Evolutionary conservation across 2,888 invertebrate genomes (phyloP).

Genomic region (Eristalis intricaria): DNA sequence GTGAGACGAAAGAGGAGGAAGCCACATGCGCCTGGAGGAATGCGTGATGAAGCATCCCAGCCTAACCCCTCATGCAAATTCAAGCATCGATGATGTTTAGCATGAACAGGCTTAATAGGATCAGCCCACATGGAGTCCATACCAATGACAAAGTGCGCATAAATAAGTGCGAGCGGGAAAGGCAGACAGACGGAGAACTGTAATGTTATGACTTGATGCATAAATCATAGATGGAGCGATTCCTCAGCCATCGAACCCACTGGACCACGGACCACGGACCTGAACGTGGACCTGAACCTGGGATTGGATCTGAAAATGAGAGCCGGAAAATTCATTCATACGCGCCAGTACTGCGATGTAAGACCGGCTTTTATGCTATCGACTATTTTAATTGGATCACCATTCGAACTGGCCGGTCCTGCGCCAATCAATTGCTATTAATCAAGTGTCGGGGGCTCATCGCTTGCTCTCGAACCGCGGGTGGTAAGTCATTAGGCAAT

Average conservation of each 20-base stretch:
- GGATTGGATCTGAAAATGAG: not conserved
- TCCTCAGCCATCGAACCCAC: constrained; percentile 21
- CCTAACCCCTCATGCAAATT: constrained; percentile 52
- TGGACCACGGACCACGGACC: no score
- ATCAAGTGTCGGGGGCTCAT: constrained; percentile 42
- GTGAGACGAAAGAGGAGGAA: not conserved
- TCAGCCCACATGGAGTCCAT: constrained; percentile 60
- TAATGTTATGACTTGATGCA: constrained; percentile 60
- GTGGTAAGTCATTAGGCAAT: constrained; percentile 25
- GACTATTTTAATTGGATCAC: constrained; percentile 61
- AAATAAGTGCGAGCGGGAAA: constrained; percentile 25
- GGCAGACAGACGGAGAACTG: constrained; percentile 17
- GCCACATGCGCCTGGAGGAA: constrained; percentile 47
- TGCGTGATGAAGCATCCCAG: constrained; percentile 49
- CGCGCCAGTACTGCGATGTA: constrained; percentile 3
- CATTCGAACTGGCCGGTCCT: constrained; percentile 49
- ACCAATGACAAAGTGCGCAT: constrained; percentile 63
- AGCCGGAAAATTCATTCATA: constrained; percentile 44
- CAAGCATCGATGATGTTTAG: constrained; percentile 51
- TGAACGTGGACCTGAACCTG: not conserved
- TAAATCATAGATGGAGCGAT: constrained; percentile 68
- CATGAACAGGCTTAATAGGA: constrained; percentile 52
- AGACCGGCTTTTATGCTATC: constrained; percentile 37
- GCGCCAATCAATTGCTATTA: constrained; percentile 52
- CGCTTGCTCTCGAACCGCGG: not conserved